Conservation (phyloP, 2,888 invertebrate species). For the Tricholauxania praeusta region DNA sequence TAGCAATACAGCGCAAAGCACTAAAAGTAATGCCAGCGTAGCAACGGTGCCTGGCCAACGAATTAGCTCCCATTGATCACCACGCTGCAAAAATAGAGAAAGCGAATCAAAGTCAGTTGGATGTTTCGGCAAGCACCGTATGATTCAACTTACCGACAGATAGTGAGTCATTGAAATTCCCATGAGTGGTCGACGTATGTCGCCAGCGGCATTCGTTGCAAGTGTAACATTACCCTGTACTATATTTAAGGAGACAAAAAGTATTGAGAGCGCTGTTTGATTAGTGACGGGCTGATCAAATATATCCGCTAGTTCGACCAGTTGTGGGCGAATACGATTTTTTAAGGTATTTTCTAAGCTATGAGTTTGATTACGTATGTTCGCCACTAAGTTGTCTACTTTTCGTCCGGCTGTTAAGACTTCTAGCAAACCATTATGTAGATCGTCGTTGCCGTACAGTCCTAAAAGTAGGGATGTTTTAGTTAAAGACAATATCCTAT, state of each 20-base stretch:
- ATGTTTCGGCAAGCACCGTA: background rate
- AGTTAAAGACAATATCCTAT: background rate
- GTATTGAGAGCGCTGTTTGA: constrained; percentile 79
- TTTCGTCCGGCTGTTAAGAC: constrained; percentile 84
- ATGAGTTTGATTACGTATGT: constrained; percentile 85
- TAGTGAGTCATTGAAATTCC: constrained; percentile 77
- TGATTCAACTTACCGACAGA: constrained; percentile 64
- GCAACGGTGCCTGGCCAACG: constrained; percentile 93
- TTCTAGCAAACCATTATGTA: constrained; percentile 89
- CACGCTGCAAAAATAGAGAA: constrained; percentile 69
- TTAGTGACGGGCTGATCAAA: constrained; percentile 83
- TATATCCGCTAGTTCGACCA: constrained; percentile 80
- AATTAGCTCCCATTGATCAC: constrained; percentile 80
- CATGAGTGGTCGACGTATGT: constrained; percentile 79
- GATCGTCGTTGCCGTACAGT: constrained; percentile 94
- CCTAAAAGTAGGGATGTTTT: constrained; percentile 60
- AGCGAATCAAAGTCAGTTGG: background rate
- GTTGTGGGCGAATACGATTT: constrained; percentile 76
- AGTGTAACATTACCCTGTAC: constrained; percentile 81
- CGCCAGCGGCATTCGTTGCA: constrained; percentile 81
- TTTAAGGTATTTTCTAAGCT: constrained; percentile 81
- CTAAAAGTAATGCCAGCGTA: constrained; percentile 84
- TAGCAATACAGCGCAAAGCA: constrained; percentile 88
- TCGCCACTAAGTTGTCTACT: constrained; percentile 83
- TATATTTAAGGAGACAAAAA: constrained; percentile 77